phyloP scores from a whole-genome alignment of 2,113 vertebrate genomes.

The Sigmodon hispidus region DNA sequence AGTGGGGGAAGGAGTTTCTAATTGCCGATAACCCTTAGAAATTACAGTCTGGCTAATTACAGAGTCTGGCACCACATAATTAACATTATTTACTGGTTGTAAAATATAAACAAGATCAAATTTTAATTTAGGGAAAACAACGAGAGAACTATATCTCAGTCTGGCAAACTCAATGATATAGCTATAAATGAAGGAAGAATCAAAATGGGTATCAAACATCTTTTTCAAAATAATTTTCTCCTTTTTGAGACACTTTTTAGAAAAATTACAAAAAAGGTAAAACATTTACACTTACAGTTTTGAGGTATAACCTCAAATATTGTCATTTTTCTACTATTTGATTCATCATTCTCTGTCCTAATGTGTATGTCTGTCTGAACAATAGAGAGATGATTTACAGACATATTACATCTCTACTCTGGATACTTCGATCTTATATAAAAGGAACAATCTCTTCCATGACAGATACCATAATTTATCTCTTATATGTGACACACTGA shows the following conservation, averaged over 20 bases:
- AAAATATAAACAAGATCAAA: background rate
- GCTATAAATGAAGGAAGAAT: background rate
- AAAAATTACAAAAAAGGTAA: slow-evolving; percentile 13
- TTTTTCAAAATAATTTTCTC: background rate
- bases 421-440: background rate
- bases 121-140: background rate
- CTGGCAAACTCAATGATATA: background rate
- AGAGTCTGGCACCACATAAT: background rate
- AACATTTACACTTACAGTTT: background rate
- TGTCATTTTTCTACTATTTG: background rate
- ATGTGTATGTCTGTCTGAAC: background rate
- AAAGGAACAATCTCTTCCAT: background rate
- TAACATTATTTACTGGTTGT: background rate
- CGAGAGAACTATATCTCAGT: background rate
- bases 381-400: background rate
- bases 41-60: background rate
- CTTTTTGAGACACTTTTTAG: background rate
- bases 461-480: background rate
- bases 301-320: background rate
- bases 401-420: background rate
- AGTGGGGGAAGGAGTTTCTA: background rate
- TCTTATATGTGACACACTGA: background rate
- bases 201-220: background rate
- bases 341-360: background rate
- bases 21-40: background rate